Base-by-base conservation (phyloP, 2,888 invertebrate species). In the Allacma fusca region DNA sequence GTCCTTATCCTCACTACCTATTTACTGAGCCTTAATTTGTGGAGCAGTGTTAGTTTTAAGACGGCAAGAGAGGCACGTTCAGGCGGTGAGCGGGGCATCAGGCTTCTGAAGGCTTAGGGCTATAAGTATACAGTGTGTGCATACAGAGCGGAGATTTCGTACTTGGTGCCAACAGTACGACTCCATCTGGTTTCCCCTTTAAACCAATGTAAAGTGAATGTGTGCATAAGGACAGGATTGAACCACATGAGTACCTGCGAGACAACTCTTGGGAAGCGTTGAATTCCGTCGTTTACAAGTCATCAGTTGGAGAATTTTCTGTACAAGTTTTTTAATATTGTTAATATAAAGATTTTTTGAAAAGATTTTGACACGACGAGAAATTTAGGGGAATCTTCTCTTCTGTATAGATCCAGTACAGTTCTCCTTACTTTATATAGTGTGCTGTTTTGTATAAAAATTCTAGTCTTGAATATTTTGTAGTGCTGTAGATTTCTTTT, bases 301-400 rank as follows among this genome's bases (percentile, higher is more conserved):
- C 34, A 57, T 21, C 57, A 57, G 21, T 57, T 62, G 62, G 7
- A 24, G 24, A 24, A 62, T 62, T 62, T 62, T 62, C 23, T 62
- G 62, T 24, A 62, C 62, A 62, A 62, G 62, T 24, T 62, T 62
- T 62, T 23, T 62, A 62, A 62, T 62, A 62, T 62, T 62, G 23
- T 62, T 62, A 23, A 62, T 24, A 23, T 62, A 62, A 5, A 62
- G 7, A 62, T 19, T 19, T 62, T 62, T 62, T 62, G 23, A 21
- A 24, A 62, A 16, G 23, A n/a, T 59, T 19, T 50, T 50, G 50
- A 23, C 62, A 62, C 12, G 26, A 57, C 57, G 26, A 24, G 5
- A 24, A 62, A 62, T 62, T 12, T 5, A n/a, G 1, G n/a, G 19
- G 19, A 50, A 13, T 50, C 50, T 34, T 34, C 34, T 34, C 34